Evolutionary conservation across 2,113 vertebrate genomes (phyloP).

Genomic region (Pangasianodon hypophthalmus): DNA sequence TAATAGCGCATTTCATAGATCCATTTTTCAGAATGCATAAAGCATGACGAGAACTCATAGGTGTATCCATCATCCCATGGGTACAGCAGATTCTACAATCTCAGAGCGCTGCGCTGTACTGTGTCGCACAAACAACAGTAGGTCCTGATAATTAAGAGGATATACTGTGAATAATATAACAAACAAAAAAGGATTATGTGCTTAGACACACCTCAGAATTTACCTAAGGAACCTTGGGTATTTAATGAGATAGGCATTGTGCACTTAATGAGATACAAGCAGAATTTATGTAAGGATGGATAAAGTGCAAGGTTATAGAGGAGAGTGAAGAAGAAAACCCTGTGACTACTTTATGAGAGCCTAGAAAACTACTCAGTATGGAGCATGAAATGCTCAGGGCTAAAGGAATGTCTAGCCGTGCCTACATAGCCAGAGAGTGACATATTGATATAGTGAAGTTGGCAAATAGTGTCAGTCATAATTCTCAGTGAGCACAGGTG

Average conservation of each 20-base stretch:
- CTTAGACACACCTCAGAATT: neutral
- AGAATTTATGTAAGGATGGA: conserved; percentile 10
- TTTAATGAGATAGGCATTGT: conserved; percentile 7
- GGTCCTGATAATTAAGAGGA: conserved; percentile 7
- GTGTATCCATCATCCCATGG: conserved; percentile 51
- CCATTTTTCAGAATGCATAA: conserved; percentile 55
- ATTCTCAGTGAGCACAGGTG: neutral
- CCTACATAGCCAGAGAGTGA: neutral
- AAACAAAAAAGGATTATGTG: neutral
- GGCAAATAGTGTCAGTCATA: neutral
- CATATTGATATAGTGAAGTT: neutral
- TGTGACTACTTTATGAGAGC: conserved; percentile 3
- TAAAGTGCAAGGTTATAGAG: conserved; percentile 11
- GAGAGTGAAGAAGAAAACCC: neutral
- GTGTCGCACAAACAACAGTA: conserved; percentile 1
- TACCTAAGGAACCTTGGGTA: neutral
- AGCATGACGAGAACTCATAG: conserved; percentile 46
- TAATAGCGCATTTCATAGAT: conserved; percentile 57
- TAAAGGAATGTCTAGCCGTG: neutral
- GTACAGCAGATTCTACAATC: conserved; percentile 33
- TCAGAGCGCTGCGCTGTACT: conserved; percentile 25
- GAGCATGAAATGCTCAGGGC: neutral
- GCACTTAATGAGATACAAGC: conserved; percentile 17
- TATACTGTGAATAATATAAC: neutral
- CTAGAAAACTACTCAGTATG: conserved; percentile 27